phyloP scores from a whole-genome alignment of 2,888 invertebrate genomes.

The Phania funesta region DNA sequence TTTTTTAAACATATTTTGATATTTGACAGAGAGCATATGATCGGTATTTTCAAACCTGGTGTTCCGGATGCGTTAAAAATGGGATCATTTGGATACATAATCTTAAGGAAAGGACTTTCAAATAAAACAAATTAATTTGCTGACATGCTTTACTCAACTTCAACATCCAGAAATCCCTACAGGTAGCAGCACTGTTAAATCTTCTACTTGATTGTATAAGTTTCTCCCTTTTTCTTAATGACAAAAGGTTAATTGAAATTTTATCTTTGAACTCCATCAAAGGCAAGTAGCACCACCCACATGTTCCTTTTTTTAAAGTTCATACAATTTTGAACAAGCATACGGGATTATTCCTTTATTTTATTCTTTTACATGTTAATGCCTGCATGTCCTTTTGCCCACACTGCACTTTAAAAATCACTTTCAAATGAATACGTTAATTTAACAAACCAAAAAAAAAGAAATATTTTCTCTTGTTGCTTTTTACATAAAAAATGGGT shows the following conservation, averaged over 20 bases:
- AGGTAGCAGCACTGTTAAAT: too few species aligned
- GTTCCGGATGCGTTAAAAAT: too few species aligned
- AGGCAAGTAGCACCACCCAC: not conserved
- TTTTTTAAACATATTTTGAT: too few species aligned
- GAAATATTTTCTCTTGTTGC: not conserved
- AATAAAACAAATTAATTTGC: too few species aligned
- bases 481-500: constrained; percentile 9
- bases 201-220: too few species aligned
- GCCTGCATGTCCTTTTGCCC: not conserved
- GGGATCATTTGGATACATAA: too few species aligned
- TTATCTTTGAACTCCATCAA: constrained; percentile 61
- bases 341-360: not conserved
- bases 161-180: too few species aligned
- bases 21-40: too few species aligned
- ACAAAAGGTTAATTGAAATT: constrained; percentile 63
- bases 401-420: constrained; percentile 19
- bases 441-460: constrained; percentile 1
- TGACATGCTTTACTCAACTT: too few species aligned
- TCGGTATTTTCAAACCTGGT: too few species aligned
- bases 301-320: not conserved
- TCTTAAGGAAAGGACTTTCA: too few species aligned
- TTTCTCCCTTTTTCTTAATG: too few species aligned
- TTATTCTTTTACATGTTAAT: not conserved
- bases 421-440: constrained; percentile 58
- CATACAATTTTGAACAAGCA: not conserved